Conservation (phyloP, 1,140 invertebrate genomes). For the Diachasmimorpha longicaudata region DNA sequence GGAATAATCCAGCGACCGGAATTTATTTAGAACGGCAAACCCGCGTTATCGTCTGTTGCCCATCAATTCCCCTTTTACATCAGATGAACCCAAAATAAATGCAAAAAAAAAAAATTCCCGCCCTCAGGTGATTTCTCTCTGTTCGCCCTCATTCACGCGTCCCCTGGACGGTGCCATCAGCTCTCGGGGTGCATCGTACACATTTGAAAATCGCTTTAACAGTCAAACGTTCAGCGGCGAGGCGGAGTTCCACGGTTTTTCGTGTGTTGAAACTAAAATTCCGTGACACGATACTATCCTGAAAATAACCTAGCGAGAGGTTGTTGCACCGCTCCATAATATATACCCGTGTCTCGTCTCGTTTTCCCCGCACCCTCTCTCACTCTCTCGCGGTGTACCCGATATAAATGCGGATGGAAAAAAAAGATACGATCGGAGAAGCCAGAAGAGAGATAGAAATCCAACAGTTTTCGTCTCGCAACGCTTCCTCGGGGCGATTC, state of each 20-base stretch:
- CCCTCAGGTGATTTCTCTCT: neutral
- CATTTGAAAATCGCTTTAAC: neutral
- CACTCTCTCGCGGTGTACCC: neutral
- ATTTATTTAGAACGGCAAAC: neutral
- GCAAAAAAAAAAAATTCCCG: neutral
- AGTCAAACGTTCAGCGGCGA: neutral
- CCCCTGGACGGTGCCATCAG: neutral
- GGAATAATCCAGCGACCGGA: neutral
- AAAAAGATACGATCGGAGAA: neutral
- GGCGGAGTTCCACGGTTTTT: neutral
- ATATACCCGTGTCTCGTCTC: conserved; percentile 14
- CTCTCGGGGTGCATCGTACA: neutral
- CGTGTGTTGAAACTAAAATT: conserved; percentile 28
- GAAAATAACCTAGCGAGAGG: conserved; percentile 52
- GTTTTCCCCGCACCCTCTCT: neutral
- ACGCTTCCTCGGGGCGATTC: conserved; percentile 3
- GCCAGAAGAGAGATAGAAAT: neutral
- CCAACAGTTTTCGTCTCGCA: neutral
- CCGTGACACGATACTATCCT: conserved; percentile 48
- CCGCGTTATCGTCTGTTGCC: neutral
- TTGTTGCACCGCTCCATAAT: conserved; percentile 50
- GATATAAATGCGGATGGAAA: neutral
- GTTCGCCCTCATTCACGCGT: neutral
- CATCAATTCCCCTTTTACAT: neutral
- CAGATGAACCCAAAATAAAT: neutral